These are phyloP conservation scores for Temnothorax unifasciatus DNA, from an alignment of 2,888 invertebrate species.

Conservation along the genomic window DNA sequence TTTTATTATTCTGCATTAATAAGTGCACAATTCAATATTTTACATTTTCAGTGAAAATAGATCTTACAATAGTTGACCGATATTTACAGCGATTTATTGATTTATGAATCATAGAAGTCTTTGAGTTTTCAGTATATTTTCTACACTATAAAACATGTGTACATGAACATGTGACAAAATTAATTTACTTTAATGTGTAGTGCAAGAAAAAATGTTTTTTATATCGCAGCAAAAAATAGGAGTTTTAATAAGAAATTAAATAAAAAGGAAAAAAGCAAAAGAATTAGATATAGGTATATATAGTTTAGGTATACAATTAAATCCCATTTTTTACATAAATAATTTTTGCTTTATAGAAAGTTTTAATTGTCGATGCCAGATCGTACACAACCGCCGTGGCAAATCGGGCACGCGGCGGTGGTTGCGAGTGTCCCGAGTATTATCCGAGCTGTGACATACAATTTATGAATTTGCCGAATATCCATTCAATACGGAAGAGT, in stretches of 20 bases:
- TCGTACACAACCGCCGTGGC: constrained; percentile 98
- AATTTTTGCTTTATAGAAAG: constrained; percentile 87
- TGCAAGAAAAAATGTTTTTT: background rate
- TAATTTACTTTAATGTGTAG: background rate
- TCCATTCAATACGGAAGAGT: constrained; percentile 97
- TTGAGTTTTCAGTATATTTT: constrained; percentile 8
- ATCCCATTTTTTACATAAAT: constrained; percentile 11
- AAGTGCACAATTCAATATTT: background rate
- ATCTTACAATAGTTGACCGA: background rate
- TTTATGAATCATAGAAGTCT: background rate
- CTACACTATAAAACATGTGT: background rate
- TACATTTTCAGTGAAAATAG: background rate
- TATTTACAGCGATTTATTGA: background rate
- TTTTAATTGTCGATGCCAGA: constrained; percentile 97
- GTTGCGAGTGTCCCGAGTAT: constrained; percentile 98
- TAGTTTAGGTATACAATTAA: constrained; percentile 19
- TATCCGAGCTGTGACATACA: constrained; percentile 98
- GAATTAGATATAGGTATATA: background rate
- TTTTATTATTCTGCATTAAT: background rate
- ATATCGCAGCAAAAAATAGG: background rate
- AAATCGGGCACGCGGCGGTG: constrained; percentile 98
- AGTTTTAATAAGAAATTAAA: background rate
- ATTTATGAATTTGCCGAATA: constrained; percentile 99
- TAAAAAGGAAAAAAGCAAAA: background rate
- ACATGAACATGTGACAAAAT: background rate